Percentiles rank a stretch among this genome's conserved stretches.
Evolutionary conservation across 2,888 invertebrate genomes (phyloP).

Genomic region (Acanthosepion esculentum): DNA sequence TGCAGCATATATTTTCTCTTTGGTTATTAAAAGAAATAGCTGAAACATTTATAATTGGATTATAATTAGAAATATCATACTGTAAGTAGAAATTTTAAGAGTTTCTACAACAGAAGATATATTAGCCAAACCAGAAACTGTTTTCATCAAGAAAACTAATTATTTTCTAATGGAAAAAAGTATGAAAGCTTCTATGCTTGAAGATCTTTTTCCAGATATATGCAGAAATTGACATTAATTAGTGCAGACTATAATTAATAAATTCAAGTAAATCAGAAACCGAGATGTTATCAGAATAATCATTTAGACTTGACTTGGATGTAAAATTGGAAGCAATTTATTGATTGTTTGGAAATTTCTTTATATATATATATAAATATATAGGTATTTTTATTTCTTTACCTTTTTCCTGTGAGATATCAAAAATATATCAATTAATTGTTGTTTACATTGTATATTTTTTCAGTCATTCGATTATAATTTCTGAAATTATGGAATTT

Average conservation of each 20-base stretch:
- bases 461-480: background rate
- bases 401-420: background rate
- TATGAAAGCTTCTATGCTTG: background rate
- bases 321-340: slow-evolving; percentile 10
- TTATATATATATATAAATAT: background rate
- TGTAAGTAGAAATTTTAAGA: background rate
- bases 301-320: slow-evolving; percentile 33
- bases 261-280: background rate
- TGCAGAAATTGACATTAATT: slow-evolving; percentile 5
- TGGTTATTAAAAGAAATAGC: background rate
- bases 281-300: background rate
- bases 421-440: background rate
- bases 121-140: background rate
- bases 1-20: background rate
- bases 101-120: background rate
- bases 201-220: background rate
- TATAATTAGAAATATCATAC: background rate
- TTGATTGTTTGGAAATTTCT: background rate
- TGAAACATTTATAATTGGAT: slow-evolving; percentile 33
- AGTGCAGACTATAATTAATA: background rate
- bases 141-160: background rate
- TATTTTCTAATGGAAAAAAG: background rate
- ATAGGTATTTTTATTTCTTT: background rate
- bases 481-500: background rate
- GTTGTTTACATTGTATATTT: background rate